Base-by-base conservation (phyloP, 1,140 invertebrate genomes). In the Bombus superbus region DNA sequence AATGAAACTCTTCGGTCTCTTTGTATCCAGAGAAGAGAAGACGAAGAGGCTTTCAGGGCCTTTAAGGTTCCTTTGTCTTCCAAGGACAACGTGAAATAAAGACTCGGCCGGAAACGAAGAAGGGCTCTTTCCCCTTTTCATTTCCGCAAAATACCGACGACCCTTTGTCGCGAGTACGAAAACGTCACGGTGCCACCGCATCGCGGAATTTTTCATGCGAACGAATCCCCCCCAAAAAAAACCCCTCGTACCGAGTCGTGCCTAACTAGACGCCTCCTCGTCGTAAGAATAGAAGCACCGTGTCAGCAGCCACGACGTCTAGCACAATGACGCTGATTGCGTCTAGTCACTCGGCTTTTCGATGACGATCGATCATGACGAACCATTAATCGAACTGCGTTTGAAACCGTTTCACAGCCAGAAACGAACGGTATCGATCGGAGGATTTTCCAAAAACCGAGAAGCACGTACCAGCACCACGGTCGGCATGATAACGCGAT, bases 41-140 rank as follows among this genome's bases (percentile, higher is more conserved):
- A 81, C 72, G 80, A 81, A 83, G 69, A 38, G 42, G 32, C 87
- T 81, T 86, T 86, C 77, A 38, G 72, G 53, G 82, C 47, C 76
- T 86, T 83, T 79, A 86, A 76, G 88, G 80, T 84, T 79, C 88
- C 84, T 90, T 89, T 90, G 85, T 90, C 64, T 89, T 76, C 68
- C 74, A 84, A 89, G 85, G 81, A 89, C 83, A 86, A 76, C 72
- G 62, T 57, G 82, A 89, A 87, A 89, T 81, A 86, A 89, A 87
- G 75, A 73, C 75, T 53, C 2, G 59, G 71, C 15, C 69, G 78
- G 80, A 64, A 72, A 40, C 44, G 28, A 40, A 74, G 47, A 68
- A 69, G 71, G 75, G 73, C 81, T 72, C 44, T 81, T 40, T n/a
- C 71, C 81, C 72, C 80, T 86, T 87, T n/a, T 85, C 88, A 87